These are phyloP conservation scores for Chaenocephalus aceratus DNA, from an alignment of 2,113 vertebrate genomes.

Conservation along the genomic window DNA sequence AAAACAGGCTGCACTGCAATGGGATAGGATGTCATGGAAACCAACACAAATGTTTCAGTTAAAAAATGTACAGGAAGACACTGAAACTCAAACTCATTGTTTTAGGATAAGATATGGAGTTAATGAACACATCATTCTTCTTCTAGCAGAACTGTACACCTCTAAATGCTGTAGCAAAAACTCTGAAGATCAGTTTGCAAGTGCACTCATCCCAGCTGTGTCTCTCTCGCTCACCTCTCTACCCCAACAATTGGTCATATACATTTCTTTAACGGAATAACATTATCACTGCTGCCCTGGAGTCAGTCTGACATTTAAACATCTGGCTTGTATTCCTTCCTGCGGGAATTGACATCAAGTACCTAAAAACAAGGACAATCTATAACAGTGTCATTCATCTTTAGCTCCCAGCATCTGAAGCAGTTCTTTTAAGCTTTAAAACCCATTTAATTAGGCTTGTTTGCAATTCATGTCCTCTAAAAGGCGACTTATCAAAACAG, in stretches of 20 bases:
- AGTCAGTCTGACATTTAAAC: neutral
- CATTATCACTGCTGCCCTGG: neutral
- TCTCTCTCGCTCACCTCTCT: neutral
- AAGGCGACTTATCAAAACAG: slow-evolving; percentile 28
- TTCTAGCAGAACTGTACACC: slow-evolving; percentile 17
- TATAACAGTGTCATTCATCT: neutral
- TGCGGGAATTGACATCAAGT: neutral
- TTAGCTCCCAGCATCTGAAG: neutral
- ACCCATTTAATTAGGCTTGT: slow-evolving; percentile 20
- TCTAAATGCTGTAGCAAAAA: slow-evolving; percentile 13
- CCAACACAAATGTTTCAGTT: neutral
- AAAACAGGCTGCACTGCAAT: neutral
- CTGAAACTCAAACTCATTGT: neutral
- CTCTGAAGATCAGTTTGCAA: slow-evolving; percentile 6
- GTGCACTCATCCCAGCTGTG: neutral
- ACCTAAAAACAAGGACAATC: neutral
- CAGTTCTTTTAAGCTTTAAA: neutral
- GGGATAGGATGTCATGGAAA: neutral
- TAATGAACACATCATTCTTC: slow-evolving; percentile 37
- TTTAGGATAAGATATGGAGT: slow-evolving; percentile 10
- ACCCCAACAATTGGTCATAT: neutral
- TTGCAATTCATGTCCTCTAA: slow-evolving; percentile 30
- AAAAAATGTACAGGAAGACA: slow-evolving; percentile 12
- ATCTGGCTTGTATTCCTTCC: neutral
- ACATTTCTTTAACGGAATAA: neutral